Base-by-base conservation (phyloP, 2,113 vertebrate species). In the Oncorhynchus clarkii region DNA sequence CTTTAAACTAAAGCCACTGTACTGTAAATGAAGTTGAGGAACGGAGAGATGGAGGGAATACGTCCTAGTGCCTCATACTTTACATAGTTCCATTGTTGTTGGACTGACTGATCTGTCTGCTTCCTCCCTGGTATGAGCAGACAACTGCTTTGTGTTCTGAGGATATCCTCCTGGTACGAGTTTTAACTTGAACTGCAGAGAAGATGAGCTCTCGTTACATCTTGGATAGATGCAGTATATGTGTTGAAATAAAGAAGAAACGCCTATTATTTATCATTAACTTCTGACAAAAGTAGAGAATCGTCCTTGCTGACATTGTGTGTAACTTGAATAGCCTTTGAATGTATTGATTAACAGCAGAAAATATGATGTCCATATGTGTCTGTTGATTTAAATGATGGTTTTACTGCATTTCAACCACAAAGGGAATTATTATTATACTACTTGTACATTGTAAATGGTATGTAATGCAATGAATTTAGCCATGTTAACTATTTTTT, bases 281-380 rank as follows among this genome's bases (percentile, higher is more conserved):
- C 81, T 78, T 72, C 2, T 79, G 77, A 80, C 57, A 89, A 77
- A 82, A 79, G 76, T 5, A 57, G 81, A 78, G 73, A 62, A 6
- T 79, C 74, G 79, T 89, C 77, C 86, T 64, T 86, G 66, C 87
- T 88, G 54, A 77, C 84, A 84, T 79, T 90, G 74, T 88, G 75
- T 90, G 87, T 88, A 85, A 85, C 80, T 85, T 89, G 76, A 93
- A 85, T 77, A 83, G 87, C 87, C 92, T 93, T 86, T 93, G 94
- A 96, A 95, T 96, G 96, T 96, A 94, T 93, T 91, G 92, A 81
- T 88, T 93, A 91, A 83, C 80, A 83, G 87, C 88, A 90, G 91
- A 71, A 92, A 89, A 54, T 11, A 11, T 45, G 90, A 86, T 86
- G 84, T 77, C 76, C 82, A 82, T 84, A 73, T 89, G 62, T 92